These are phyloP conservation scores for Mormyrops attenuatus DNA, from an alignment of 2,797 vertebrate genomes.

Conservation along the genomic window DNA sequence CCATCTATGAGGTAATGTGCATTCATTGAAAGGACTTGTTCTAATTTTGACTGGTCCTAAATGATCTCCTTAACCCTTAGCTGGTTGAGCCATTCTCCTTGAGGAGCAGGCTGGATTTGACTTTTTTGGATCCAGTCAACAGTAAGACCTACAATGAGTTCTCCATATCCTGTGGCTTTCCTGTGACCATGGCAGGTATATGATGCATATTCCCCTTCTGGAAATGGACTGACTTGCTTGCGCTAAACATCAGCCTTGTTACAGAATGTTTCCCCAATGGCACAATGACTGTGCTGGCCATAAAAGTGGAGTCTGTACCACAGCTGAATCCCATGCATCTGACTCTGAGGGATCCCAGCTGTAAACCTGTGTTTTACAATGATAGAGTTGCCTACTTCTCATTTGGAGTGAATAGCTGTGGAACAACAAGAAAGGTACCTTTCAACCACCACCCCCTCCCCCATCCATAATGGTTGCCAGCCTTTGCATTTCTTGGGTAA, in stretches of 20 bases:
- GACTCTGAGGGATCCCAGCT: slow-evolving; percentile 61
- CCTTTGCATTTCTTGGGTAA: not conserved
- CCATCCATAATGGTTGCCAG: not conserved
- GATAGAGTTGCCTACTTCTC: slow-evolving; percentile 56
- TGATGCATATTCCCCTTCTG: not conserved
- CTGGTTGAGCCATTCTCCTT: slow-evolving; percentile 39
- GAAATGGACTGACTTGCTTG: not conserved
- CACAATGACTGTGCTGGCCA: slow-evolving; percentile 59
- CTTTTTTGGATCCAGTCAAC: slow-evolving; percentile 43
- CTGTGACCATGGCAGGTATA: slow-evolving; percentile 52
- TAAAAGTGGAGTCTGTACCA: slow-evolving; percentile 58
- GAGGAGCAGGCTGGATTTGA: slow-evolving; percentile 51
- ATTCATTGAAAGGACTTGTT: not conserved
- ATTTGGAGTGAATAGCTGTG: slow-evolving; percentile 56
- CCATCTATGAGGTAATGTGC: slow-evolving; percentile 51
- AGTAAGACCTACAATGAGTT: slow-evolving; percentile 53
- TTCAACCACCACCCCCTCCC: not conserved
- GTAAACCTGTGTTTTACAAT: slow-evolving; percentile 55
- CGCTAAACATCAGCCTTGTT: not conserved
- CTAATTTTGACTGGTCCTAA: not conserved
- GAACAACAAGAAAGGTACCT: slow-evolving; percentile 57
- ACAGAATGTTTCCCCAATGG: slow-evolving; percentile 72
- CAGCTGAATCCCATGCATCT: slow-evolving; percentile 53
- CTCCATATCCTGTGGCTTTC: slow-evolving; percentile 61
- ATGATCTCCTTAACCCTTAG: slow-evolving; percentile 31